phyloP scores from a whole-genome alignment of 2,113 vertebrate species.

The Montifringilla adamsi region DNA sequence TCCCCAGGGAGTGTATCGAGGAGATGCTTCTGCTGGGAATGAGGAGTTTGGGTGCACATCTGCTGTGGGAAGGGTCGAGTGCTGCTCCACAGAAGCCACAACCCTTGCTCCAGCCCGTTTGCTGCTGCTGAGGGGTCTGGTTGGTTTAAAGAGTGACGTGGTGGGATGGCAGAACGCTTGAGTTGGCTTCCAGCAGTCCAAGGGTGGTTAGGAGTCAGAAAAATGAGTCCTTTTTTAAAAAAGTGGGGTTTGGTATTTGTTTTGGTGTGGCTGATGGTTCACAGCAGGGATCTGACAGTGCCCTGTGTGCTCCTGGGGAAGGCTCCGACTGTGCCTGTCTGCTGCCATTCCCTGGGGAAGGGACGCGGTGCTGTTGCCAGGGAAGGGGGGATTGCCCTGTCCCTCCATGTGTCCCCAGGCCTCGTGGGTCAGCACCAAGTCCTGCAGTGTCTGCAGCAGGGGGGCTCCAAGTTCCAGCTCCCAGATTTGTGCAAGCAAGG shows the following conservation, averaged over 20 bases:
- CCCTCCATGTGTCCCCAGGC: rapidly evolving
- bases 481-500: neutral
- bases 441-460: neutral
- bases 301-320: neutral
- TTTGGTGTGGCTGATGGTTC: neutral
- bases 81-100: neutral
- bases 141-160: constrained; percentile 40
- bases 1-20: neutral
- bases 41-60: neutral
- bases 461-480: neutral
- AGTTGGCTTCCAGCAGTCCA: neutral
- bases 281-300: neutral
- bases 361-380: rapidly evolving
- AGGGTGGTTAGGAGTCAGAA: constrained; percentile 15
- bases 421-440: rapidly evolving
- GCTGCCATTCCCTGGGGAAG: neutral
- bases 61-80: constrained; percentile 16
- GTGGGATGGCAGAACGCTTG: neutral
- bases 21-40: neutral
- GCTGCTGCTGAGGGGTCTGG: neutral
- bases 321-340: neutral
- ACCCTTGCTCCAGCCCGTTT: neutral
- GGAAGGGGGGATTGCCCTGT: no score
- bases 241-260: neutral
- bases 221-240: neutral